These are phyloP conservation scores for Megastigmus dorsalis DNA, from an alignment of 2,888 invertebrate genomes.

Conservation along the genomic window DNA sequence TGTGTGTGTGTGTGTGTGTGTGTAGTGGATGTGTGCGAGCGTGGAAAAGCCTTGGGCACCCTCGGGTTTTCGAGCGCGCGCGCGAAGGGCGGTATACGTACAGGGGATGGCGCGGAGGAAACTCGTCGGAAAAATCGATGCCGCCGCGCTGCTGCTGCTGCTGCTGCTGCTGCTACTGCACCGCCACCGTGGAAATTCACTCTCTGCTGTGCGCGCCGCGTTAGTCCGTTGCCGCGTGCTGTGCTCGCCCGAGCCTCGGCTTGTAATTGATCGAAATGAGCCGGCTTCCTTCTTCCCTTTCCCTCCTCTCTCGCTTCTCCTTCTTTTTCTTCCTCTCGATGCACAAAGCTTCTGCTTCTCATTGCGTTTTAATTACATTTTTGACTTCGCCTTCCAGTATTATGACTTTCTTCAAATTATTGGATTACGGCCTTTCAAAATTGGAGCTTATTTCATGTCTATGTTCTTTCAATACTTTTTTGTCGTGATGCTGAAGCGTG, in stretches of 20 bases:
- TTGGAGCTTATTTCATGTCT: too few relatives aligned
- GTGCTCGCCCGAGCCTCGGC: background rate
- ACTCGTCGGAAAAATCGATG: constrained; percentile 50
- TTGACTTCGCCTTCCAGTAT: too few relatives aligned
- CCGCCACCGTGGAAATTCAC: constrained; percentile 26
- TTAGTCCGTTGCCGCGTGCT: background rate
- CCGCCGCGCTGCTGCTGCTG: constrained; percentile 9
- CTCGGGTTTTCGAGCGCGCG: background rate
- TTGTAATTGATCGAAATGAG: constrained; percentile 33
- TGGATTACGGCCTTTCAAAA: too few relatives aligned
- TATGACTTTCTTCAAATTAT: too few relatives aligned
- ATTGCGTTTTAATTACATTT: too few relatives aligned
- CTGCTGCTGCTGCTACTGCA: constrained; percentile 5
- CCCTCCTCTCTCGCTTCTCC: too few relatives aligned
- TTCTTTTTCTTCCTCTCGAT: background rate
- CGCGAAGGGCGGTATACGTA: background rate
- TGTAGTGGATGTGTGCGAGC: background rate
- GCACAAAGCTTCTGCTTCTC: background rate
- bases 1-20: constrained; percentile 12
- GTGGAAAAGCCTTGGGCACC: background rate
- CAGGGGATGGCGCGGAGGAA: constrained; percentile 11
- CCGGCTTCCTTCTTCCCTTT: constrained; percentile 14
- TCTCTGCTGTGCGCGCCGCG: background rate
- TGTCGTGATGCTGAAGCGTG: background rate
- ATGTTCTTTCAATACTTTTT: background rate